Evolutionary conservation across 2,888 invertebrate genomes (phyloP), one percentile per base, ranked within the genome.

Genomic region (Spodoptera littoralis): DNA sequence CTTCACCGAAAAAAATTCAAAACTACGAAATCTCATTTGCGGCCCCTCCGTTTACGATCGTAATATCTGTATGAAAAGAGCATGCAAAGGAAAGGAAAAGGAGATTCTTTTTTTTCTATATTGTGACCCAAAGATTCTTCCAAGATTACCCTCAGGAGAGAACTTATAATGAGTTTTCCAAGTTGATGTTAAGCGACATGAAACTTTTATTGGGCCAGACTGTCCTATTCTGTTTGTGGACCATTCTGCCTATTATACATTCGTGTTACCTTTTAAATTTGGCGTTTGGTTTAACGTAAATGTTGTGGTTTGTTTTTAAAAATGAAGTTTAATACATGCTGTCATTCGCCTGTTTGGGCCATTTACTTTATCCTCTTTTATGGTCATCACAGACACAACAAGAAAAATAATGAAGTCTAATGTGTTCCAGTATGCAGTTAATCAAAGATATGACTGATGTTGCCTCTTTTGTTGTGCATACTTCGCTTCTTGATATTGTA

Each of bases 101-200:
- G 11, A 67, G 71, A 51, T 60, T 18, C 58, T 55, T 27, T 49
- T 18, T 49, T 36, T 72, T 63, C 11, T 51, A 64, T 55, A 57
- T 51, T 61, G 53, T 63, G 49, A 43, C 12, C 46, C 22, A 0
- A 9, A 62, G 61, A 64, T 64, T 71, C 54, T 64, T 48, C 4
- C 30, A 47, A 67, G 61, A 72, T 75, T 75, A 63, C 64, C 49
- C 27, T 30, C 48, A 12, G 18, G 48, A 60, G 52, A 54, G 9
- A 78, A 76, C 47, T 77, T 77, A 59, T 77, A 78, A 77, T 78
- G 66, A 78, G 66, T 78, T 77, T 72, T 51, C 44, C 48, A 36
- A 61, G 49, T 67, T 60, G 24, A 51, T 65, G 43, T 51, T 65
- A 63, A 55, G 41, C 53, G 55, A 53, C 54, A 60, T 3, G 1